Evolutionary conservation across 2,888 invertebrate genomes (phyloP), one percentile per base, ranked within the genome.

Genomic region (Neuroscelio doddi): DNA sequence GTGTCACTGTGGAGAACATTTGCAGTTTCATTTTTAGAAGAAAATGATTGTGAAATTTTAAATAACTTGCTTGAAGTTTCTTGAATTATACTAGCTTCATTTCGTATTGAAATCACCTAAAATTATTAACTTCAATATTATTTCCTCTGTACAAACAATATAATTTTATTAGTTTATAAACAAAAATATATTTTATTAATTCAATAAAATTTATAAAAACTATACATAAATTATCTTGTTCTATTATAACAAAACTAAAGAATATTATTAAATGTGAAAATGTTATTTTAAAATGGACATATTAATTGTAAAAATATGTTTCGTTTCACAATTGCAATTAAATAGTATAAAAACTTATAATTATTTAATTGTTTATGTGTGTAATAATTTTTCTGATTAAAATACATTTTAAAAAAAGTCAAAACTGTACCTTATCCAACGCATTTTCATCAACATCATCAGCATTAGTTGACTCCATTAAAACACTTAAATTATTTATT

Each of bases 31-130:
- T 49, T 61, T 24, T 26, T 10, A 4, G 34, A 17, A 26, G 1
- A 21, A 1, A 10, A 10, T 32, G 16, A 16, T 64, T 71, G 3
- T 66, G 55, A 8, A 58, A 68, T 27, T 46, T 62, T 46, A 52
- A 73, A 42, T 17, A 83, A 73, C 57, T 75, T 61, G 12, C 74
- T 66, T 0, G 80, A 71, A 17, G 79, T 75, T 55, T 74, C 73
- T 55, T 69, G 62, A 9, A 80, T 45, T 50, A 83, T 70, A 52
- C 76, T 79, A 5, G 75, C 72, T 64, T 83, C 82, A 1, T 74
- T 74, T 58, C 70, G 69, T 1, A 77, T 32, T 1, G 71, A 71
- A n/a, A 80, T 50, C 3, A 78, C 49, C 81, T 81, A 21, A 15
- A 53, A 44, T 41, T 10, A 24, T 38, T 1, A 36, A 12, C n/a